Base-by-base conservation (phyloP, 1,140 invertebrate species). In the Drosophila novamexicana region DNA sequence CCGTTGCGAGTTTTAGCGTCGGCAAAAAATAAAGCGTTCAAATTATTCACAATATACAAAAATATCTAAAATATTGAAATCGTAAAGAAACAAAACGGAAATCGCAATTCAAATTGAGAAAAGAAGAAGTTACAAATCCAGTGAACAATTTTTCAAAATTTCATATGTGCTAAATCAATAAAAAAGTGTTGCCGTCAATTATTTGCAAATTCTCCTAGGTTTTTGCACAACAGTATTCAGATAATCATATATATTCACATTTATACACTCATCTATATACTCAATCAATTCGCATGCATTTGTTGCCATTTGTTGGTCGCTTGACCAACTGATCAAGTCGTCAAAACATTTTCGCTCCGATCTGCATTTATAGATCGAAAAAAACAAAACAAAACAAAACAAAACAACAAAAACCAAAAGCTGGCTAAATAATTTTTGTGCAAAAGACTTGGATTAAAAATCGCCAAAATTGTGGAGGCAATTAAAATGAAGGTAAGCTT, bases 401-500 rank as follows among this genome's bases (percentile, higher is more conserved):
- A 49, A 49, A 49, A 49, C 22, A 59, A 1, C 22, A 59, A 1
- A 18, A 18, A 18, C 18, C 1, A 1, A 42, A 80, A 77, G 67
- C 79, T 89, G 80, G 80, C 84, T 40, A 50, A 44, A 77, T 58
- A 80, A 78, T 72, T 83, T 52, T 89, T 69, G 78, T 74, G 77
- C 75, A 71, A 73, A 75, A 81, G 69, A 89, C 76, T 91, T 88
- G 89, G 90, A 91, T 85, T 88, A 91, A 90, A 89, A 91, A 91
- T 81, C 91, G 90, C 88, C 91, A 92, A 92, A 92, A 92, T 92
- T 92, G 91, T 92, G 91, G 91, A 92, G 90, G 91, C 91, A 92
- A 81, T 92, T 91, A 92, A 91, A 92, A 92, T 92, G 91, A 92
- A 92, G 91, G 91, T 92, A 56, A 81, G 88, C 65, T 7, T 1